Evolutionary conservation across 2,113 vertebrate genomes (phyloP).

Genomic region (Lates calcarifer): DNA sequence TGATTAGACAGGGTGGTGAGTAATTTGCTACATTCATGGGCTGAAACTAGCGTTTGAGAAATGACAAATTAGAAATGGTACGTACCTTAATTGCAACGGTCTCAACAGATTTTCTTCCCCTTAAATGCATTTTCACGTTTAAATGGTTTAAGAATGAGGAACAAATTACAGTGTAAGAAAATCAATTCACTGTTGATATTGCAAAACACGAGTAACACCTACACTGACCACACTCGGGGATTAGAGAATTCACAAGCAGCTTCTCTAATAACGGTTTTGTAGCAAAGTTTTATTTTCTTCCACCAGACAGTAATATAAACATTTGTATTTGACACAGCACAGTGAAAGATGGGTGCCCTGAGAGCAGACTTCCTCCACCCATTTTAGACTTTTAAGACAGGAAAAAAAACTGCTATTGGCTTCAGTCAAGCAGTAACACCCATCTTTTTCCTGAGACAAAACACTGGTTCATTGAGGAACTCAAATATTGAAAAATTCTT

Average conservation of each 20-base stretch:
- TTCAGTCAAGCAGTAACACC: constrained; percentile 52
- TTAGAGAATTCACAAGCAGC: constrained; percentile 13
- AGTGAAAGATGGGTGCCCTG: constrained; percentile 45
- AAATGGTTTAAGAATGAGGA: background rate
- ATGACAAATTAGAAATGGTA: background rate
- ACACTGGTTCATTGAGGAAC: constrained; percentile 45
- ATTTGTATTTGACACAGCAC: constrained; percentile 57
- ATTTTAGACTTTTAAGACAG: constrained; percentile 38
- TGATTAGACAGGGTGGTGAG: background rate
- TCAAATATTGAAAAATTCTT: constrained; percentile 12
- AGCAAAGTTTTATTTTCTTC: constrained; percentile 69
- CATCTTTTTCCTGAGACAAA: constrained; percentile 72
- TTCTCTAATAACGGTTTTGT: constrained; percentile 43
- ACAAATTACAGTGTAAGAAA: background rate
- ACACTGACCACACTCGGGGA: too few species aligned
- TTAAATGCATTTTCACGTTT: constrained; percentile 3
- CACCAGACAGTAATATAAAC: constrained; percentile 63
- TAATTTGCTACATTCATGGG: background rate
- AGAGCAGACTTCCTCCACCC: constrained; percentile 39
- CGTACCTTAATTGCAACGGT: background rate
- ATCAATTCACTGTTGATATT: background rate
- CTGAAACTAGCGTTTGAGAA: background rate
- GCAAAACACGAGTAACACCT: constrained; percentile 21
- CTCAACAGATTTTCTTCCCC: background rate
- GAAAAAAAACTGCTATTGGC: constrained; percentile 1